phyloP scores from a whole-genome alignment of 2,113 vertebrate species.

The Galeopterus variegatus region DNA sequence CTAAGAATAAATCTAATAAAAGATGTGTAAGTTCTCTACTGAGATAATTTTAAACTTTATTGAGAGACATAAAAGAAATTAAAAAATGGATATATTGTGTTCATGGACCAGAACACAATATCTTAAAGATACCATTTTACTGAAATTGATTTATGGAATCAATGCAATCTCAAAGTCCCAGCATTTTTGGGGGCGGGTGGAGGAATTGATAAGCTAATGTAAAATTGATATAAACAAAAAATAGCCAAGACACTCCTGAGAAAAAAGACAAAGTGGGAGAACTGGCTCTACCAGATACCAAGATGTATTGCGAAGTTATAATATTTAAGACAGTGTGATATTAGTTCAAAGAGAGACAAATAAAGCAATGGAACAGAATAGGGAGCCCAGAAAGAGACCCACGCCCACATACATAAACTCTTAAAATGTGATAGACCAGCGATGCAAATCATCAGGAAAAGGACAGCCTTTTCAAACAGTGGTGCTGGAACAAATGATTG shows the following conservation, averaged over 20 bases:
- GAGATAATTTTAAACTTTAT: constrained; percentile 39
- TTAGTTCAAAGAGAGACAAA: constrained; percentile 20
- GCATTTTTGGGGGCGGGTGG: not conserved
- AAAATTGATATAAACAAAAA: constrained; percentile 20
- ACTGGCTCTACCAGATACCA: not conserved
- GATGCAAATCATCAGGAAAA: not conserved
- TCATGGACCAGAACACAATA: not conserved
- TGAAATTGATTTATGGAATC: constrained; percentile 40
- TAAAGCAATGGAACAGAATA: not conserved
- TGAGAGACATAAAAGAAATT: constrained; percentile 21
- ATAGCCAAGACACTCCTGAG: not conserved
- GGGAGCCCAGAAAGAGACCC: not conserved
- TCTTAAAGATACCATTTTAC: constrained; percentile 31
- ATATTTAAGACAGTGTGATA: not conserved
- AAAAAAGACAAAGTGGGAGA: constrained; percentile 5
- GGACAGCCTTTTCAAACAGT: not conserved
- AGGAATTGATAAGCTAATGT: constrained; percentile 27
- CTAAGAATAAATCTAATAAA: constrained; percentile 13
- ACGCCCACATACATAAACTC: not conserved
- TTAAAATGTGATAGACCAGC: not conserved
- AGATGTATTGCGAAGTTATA: not conserved
- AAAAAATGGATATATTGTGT: not conserved
- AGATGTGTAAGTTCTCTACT: not conserved
- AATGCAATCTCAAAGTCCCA: not conserved
- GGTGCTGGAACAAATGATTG: not conserved